Conservation (phyloP, 1,140 invertebrate species). For the Onthophagus taurus region DNA sequence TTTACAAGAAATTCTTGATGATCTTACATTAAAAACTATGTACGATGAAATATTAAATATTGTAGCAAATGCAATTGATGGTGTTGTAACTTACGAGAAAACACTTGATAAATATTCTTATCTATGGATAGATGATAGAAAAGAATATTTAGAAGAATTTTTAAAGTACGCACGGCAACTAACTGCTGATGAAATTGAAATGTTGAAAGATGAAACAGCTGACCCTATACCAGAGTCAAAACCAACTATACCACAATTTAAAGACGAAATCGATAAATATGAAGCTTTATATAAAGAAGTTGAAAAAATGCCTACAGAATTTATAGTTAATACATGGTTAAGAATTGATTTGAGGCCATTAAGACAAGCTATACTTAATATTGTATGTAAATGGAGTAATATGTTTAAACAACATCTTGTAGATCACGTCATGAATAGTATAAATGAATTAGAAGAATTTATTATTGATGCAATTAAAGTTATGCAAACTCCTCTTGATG, state of each 20-base stretch:
- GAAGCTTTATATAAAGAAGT: constrained; percentile 77
- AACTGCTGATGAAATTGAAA: constrained; percentile 75
- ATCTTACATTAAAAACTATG: constrained; percentile 52
- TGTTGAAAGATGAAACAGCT: constrained; percentile 49
- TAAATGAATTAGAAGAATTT: constrained; percentile 50
- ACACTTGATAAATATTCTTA: constrained; percentile 72
- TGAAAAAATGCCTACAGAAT: constrained; percentile 26
- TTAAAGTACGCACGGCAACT: constrained; percentile 77
- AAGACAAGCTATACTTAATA: constrained; percentile 81
- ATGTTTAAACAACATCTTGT: constrained; percentile 94
- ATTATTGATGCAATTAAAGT: constrained; percentile 47
- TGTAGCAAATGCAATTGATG: constrained; percentile 40
- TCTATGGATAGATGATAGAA: constrained; percentile 83
- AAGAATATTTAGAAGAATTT: constrained; percentile 62
- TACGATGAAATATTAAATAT: constrained; percentile 18
- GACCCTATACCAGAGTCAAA: constrained; percentile 42
- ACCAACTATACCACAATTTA: constrained; percentile 81
- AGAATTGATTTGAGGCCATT: constrained; percentile 78
- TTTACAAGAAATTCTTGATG: constrained; percentile 39
- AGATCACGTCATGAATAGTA: constrained; percentile 68
- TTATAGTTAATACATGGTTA: constrained; percentile 30
- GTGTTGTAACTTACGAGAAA: constrained; percentile 58
- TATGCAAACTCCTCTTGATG: constrained; percentile 46
- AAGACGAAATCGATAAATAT: constrained; percentile 88
- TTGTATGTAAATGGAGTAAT: constrained; percentile 86